Percentiles rank a stretch among this genome's conserved stretches.
Conservation (phyloP, 2,888 invertebrate species). For the Lottia gigantea region DNA sequence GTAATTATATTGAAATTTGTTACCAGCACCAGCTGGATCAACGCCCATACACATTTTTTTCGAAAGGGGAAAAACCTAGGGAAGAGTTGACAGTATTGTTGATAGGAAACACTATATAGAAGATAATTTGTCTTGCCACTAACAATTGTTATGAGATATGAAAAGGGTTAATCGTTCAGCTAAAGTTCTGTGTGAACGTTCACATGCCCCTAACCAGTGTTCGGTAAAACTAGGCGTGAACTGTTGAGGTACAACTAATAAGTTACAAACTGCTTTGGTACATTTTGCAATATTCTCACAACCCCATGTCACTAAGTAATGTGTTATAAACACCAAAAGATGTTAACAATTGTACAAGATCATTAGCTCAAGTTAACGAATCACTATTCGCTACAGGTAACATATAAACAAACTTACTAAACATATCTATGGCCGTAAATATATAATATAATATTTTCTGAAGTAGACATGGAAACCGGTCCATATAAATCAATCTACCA, state of each 20-base stretch:
- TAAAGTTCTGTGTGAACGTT: constrained; percentile 26
- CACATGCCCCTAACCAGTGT: constrained; percentile 29
- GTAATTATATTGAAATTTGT: constrained; percentile 1
- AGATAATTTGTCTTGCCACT: constrained; percentile 26
- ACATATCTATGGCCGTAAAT: constrained; percentile 21
- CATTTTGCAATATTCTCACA: neutral
- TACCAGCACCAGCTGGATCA: neutral
- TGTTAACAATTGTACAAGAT: constrained; percentile 17
- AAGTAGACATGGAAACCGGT: constrained; percentile 13
- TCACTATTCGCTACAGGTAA: constrained; percentile 19
- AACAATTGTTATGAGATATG: constrained; percentile 10
- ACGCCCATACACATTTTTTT: too few species aligned
- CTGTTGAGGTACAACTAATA: constrained; percentile 7
- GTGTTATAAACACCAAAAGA: constrained; percentile 23
- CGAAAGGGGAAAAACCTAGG: constrained; percentile 22
- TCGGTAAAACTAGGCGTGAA: constrained; percentile 24
- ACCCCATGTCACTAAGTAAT: constrained; percentile 11
- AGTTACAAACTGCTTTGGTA: neutral
- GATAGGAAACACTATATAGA: constrained; percentile 24
- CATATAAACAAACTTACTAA: constrained; percentile 15
- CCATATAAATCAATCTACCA: constrained; percentile 27
- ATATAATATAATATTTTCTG: constrained; percentile 20
- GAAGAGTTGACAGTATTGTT: constrained; percentile 22
- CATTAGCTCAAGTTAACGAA: constrained; percentile 16
- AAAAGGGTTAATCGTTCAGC: constrained; percentile 27